Evolutionary conservation across 2,888 invertebrate genomes (phyloP).

Genomic region (Chalcosyrphus nemorum): DNA sequence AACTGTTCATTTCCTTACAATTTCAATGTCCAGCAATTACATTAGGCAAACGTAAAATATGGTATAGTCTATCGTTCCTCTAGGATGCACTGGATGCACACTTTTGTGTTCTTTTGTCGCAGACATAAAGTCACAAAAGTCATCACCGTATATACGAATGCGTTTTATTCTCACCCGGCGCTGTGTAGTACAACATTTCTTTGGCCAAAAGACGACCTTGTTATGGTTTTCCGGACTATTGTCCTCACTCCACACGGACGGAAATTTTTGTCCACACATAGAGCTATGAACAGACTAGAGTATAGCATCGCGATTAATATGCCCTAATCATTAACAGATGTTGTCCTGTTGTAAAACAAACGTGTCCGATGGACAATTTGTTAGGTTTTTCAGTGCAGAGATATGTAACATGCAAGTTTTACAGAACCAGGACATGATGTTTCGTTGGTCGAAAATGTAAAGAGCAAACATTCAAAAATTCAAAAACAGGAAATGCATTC

Average conservation of each 20-base stretch:
- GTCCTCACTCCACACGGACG: neutral
- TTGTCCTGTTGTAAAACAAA: conserved; percentile 73
- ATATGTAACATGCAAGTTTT: conserved; percentile 62
- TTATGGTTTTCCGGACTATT: conserved; percentile 32
- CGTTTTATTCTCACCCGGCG: conserved; percentile 31
- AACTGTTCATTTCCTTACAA: conserved; percentile 65
- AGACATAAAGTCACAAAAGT: conserved; percentile 57
- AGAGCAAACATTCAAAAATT: conserved; percentile 65
- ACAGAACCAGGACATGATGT: conserved; percentile 32
- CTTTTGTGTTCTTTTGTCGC: conserved; percentile 54
- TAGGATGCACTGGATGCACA: conserved; percentile 14
- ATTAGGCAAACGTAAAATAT: conserved; percentile 58
- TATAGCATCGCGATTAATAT: conserved; percentile 69
- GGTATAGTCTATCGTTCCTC: conserved; percentile 36
- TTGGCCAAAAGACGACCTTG: conserved; percentile 65
- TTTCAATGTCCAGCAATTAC: conserved; percentile 68
- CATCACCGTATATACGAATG: conserved; percentile 43
- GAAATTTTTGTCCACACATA: conserved; percentile 45
- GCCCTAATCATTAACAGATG: conserved; percentile 72
- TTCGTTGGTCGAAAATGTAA: conserved; percentile 33
- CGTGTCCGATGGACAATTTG: conserved; percentile 67
- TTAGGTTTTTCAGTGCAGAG: conserved; percentile 23
- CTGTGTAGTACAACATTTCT: conserved; percentile 38
- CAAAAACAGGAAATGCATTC: conserved; percentile 80
- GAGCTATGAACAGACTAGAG: neutral